A percentile compares a stretch with the other conserved stretches of the same genome.
Evolutionary conservation across 2,797 vertebrate genomes (phyloP).

Genomic region (Masticophis lateralis): DNA sequence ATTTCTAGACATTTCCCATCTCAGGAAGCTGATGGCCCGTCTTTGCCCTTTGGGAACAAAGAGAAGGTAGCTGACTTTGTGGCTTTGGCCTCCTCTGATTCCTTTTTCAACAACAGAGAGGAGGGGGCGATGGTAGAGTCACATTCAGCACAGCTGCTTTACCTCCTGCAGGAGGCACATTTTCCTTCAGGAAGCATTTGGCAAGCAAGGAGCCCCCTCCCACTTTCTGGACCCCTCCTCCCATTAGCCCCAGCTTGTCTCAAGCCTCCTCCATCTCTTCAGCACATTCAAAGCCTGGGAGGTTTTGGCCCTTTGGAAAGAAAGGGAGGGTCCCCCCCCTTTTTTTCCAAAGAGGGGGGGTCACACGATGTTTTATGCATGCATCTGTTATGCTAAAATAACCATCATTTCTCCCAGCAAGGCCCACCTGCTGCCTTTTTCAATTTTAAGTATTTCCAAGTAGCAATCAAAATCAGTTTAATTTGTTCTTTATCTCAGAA

Average conservation of each 20-base stretch:
- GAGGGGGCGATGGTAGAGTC: not conserved
- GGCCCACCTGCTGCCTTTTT: constrained; percentile 82
- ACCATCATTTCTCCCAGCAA: constrained; percentile 73
- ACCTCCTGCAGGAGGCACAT: not conserved
- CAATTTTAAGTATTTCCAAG: constrained; percentile 85
- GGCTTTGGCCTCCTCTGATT: not conserved
- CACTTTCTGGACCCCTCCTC: not conserved
- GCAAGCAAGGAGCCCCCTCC: accelerated
- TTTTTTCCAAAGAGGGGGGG: constrained; percentile 59
- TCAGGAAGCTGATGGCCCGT: not conserved
- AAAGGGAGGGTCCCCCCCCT: constrained; percentile 28
- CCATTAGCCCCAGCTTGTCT: accelerated
- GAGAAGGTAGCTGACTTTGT: not conserved
- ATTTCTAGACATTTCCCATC: not conserved
- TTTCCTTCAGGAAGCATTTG: not conserved
- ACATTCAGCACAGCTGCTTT: not conserved
- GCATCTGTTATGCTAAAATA: constrained; percentile 82
- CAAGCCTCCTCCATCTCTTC: not conserved
- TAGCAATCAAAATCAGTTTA: constrained; percentile 84
- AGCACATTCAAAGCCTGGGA: not conserved
- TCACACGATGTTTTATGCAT: constrained; percentile 72
- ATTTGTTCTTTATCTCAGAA: constrained; percentile 83
- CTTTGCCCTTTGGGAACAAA: not conserved
- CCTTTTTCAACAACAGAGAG: not conserved
- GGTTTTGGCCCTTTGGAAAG: not conserved